Evolutionary conservation across 2,888 invertebrate species (phyloP).

Genomic region (Chaetogeoica ovagalla): DNA sequence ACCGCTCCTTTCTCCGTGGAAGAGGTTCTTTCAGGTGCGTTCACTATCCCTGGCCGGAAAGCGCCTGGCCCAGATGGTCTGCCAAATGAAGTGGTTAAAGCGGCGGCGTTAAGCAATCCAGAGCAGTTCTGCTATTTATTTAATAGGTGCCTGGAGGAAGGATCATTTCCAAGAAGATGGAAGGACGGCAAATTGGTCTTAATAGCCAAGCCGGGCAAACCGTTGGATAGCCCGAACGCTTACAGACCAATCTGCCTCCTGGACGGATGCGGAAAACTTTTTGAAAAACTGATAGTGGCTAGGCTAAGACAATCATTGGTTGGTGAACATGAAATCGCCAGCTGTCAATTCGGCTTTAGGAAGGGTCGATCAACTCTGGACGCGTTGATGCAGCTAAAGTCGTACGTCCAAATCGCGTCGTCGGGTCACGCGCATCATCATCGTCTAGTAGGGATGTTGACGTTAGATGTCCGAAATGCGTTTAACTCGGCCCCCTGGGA

Average conservation of each 20-base stretch:
- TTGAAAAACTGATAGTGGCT: not conserved
- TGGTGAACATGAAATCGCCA: accelerated
- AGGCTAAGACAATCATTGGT: not conserved
- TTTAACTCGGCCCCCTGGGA: too few species aligned
- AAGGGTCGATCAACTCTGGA: too few species aligned
- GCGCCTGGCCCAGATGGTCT: not conserved
- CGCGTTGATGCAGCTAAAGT: too few species aligned
- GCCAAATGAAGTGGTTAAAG: not conserved
- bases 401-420: too few species aligned
- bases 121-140: not conserved
- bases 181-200: not conserved
- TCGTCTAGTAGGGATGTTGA: too few species aligned
- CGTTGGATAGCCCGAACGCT: not conserved
- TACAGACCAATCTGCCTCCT: not conserved
- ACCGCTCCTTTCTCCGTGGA: too few species aligned
- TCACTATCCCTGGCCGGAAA: not conserved
- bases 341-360: not conserved
- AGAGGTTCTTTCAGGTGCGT: too few species aligned
- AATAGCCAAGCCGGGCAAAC: not conserved
- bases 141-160: not conserved
- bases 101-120: not conserved
- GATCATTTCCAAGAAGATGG: not conserved
- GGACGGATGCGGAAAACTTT: not conserved
- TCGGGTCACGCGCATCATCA: too few species aligned
- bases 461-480: too few species aligned